Percentiles rank a stretch among this genome's conserved stretches.
These are phyloP conservation scores for Melanotus villosus DNA, from an alignment of 2,888 invertebrate genomes.

Conservation along the genomic window DNA sequence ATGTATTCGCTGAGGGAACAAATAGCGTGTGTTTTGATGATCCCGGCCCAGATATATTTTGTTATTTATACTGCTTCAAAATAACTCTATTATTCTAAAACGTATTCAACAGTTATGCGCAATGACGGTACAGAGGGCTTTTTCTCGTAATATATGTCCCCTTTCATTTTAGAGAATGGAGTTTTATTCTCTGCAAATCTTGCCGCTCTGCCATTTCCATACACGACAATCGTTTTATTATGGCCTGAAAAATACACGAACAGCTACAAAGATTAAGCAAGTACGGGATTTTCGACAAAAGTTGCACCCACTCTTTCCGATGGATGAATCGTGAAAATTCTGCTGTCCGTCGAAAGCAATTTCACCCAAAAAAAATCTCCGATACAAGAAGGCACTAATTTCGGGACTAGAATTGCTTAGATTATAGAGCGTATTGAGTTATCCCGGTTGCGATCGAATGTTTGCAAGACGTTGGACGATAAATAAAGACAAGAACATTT, in stretches of 20 bases:
- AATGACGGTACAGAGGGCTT: conserved; percentile 25
- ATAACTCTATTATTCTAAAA: conserved; percentile 43
- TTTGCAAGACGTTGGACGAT: not conserved
- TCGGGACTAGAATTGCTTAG: not conserved
- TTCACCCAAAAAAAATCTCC: not conserved
- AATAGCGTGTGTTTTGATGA: conserved; percentile 38
- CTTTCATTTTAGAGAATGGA: conserved; percentile 27
- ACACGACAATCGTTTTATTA: conserved; percentile 16
- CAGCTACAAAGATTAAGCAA: not conserved
- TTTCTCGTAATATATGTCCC: conserved; percentile 27
- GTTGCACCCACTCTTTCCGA: too few species aligned
- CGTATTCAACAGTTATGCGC: conserved; percentile 45
- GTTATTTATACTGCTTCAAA: conserved; percentile 38
- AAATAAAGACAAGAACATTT: conserved; percentile 1
- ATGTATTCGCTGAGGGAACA: conserved; percentile 38
- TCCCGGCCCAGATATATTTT: conserved; percentile 36
- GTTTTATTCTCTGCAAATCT: conserved; percentile 44
- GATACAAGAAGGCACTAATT: not conserved
- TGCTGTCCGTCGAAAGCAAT: too few species aligned
- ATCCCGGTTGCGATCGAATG: not conserved
- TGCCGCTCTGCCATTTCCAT: conserved; percentile 18
- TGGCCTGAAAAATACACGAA: conserved; percentile 11
- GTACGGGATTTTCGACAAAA: too few species aligned
- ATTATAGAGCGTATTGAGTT: not conserved
- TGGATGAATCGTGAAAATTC: too few species aligned